Evolutionary conservation across 1,140 invertebrate genomes (phyloP), one percentile per base, ranked within the genome.

Genomic region (Manduca sexta): DNA sequence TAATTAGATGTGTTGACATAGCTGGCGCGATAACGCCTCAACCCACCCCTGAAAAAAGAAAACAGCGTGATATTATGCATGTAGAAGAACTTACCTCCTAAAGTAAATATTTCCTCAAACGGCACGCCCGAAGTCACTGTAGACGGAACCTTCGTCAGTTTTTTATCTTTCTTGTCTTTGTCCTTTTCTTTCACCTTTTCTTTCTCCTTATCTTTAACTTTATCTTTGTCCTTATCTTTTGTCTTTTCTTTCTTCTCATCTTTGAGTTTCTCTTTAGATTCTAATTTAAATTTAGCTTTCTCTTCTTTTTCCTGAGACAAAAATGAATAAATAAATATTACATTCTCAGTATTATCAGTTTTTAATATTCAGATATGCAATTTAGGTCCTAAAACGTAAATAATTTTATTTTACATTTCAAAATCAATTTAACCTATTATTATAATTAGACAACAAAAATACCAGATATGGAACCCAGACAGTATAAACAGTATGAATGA

Each of bases 161-260:
- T 93, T 79, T 89, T 90, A 74, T 90, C 89, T 66, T 91, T 91
- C 76, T 92, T 93, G 54, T 94, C 92, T 69, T 93, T 92, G 31
- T 91, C 89, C 60, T 92, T 92, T 29, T 92, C 90, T 54, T 92
- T 91, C 5, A 86, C 76, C 55, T 89, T 89, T 15, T 88, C 83
- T 57, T 88, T 89, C 14, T 88, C 83, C 53, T 83, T 86, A 3
- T 89, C 86, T 63, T 85, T 89, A 16, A 80, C 68, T 55, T 84
- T 87, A 16, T 88, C 86, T 39, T 88, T 88, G n/a, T 90, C 87
- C 52, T 87, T 80, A 67, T 88, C 88, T 60, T 88, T 84, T 49
- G 83, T 83, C 47, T 88, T 88, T 15, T 87, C 87, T 39, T 88
- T 88, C 14, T 90, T 88, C 56, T 87, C 82, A 72, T 88, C 88